Evolutionary conservation across 2,888 invertebrate genomes (phyloP).

Genomic region (Teleiodes luculella): DNA sequence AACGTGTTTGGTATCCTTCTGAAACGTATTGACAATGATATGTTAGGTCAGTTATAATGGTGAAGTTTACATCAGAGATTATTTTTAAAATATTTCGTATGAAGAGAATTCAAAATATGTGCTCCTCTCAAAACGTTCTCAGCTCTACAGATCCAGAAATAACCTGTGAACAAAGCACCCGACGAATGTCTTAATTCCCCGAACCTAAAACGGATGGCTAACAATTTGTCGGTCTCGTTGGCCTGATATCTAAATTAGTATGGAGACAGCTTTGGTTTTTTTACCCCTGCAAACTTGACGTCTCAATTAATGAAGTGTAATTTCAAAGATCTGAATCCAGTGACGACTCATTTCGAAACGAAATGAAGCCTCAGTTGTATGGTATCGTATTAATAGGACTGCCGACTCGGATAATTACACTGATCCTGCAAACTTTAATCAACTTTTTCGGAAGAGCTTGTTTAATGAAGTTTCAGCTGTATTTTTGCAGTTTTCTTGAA

Average conservation of each 20-base stretch:
- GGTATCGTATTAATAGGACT: not conserved
- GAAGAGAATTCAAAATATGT: not conserved
- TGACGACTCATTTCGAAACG: conserved; percentile 49
- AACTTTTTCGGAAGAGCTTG: conserved; percentile 11
- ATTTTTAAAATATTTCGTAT: not conserved
- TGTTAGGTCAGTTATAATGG: too few species aligned
- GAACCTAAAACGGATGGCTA: conserved; percentile 60
- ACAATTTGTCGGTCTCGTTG: conserved; percentile 71
- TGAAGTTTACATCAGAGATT: too few species aligned
- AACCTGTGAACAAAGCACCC: conserved; percentile 26
- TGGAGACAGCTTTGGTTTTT: conserved; percentile 52
- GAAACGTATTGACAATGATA: not conserved
- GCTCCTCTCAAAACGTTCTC: not conserved
- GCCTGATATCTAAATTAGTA: conserved; percentile 74
- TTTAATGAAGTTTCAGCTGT: not conserved
- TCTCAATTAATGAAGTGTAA: conserved; percentile 71
- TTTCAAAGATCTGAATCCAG: conserved; percentile 64
- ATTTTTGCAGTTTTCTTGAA: not conserved
- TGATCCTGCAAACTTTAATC: conserved; percentile 12
- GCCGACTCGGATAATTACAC: conserved; percentile 11
- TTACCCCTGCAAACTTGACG: conserved; percentile 54
- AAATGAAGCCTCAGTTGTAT: conserved; percentile 27
- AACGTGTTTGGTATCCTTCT: not conserved
- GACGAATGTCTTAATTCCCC: conserved; percentile 53
- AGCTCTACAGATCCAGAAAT: conserved; percentile 16